Conservation (phyloP, 2,113 vertebrate species). For the Platysternon megacephalum region DNA sequence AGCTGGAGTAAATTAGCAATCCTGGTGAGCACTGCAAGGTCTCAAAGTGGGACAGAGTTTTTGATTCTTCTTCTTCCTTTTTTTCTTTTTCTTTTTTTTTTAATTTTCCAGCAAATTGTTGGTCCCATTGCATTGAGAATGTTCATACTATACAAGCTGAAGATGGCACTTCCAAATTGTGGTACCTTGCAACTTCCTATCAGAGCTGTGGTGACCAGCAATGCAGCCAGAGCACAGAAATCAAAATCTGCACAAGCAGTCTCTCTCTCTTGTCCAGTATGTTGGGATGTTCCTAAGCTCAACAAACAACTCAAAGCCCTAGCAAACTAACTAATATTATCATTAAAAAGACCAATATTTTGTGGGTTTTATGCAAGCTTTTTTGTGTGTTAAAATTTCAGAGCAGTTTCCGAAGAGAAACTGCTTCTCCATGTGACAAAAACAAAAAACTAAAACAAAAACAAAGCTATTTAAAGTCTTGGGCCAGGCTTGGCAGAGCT, state of each 20-base stretch:
- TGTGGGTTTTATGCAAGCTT: background rate
- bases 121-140: background rate
- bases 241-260: background rate
- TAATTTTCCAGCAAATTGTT: fast-evolving
- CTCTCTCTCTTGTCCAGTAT: background rate
- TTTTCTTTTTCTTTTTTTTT: background rate
- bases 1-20: background rate
- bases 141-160: fast-evolving
- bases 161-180: background rate
- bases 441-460: background rate
- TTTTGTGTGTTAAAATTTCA: background rate
- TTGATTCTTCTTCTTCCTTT: fast-evolving
- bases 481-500: background rate
- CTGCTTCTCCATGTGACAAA: background rate
- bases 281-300: background rate
- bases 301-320: background rate
- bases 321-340: background rate
- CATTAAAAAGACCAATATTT: background rate
- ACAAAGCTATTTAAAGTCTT: background rate
- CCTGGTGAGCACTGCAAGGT: background rate
- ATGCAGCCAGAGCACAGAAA: background rate
- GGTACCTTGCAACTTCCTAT: background rate
- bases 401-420: background rate
- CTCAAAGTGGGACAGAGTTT: background rate
- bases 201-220: background rate